phyloP scores from a whole-genome alignment of 1,140 invertebrate genomes.

The Prorops nasuta region DNA sequence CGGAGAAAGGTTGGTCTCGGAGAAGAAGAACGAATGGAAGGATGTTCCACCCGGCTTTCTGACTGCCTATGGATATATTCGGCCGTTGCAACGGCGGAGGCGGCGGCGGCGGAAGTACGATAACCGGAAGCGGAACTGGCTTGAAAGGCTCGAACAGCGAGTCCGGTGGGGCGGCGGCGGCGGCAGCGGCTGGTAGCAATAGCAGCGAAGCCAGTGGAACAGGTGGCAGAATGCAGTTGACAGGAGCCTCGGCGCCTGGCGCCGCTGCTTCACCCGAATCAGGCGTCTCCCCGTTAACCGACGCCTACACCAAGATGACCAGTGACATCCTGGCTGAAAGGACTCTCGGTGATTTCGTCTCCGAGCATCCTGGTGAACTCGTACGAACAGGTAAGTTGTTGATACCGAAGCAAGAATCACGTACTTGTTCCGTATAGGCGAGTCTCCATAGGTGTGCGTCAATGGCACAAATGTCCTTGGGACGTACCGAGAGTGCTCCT shows the following conservation, averaged over 20 bases:
- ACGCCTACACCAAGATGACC: constrained; percentile 86
- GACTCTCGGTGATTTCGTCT: constrained; percentile 84
- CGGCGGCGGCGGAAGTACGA: constrained; percentile 41
- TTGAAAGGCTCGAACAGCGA: constrained; percentile 19
- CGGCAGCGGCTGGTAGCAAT: constrained; percentile 23
- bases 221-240: constrained; percentile 53
- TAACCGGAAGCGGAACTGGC: constrained; percentile 39
- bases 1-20: constrained; percentile 4
- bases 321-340: constrained; percentile 82
- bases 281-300: constrained; percentile 64
- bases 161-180: constrained; percentile 26
- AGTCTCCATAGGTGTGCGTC: no score
- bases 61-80: constrained; percentile 58
- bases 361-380: constrained; percentile 89
- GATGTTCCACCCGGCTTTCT: constrained; percentile 49
- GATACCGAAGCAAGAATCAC: background rate
- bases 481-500: no score
- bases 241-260: constrained; percentile 52
- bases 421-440: no score
- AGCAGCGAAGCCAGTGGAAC: constrained; percentile 27
- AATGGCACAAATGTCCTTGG: no score
- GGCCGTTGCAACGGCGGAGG: constrained; percentile 52
- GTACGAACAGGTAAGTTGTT: constrained; percentile 74
- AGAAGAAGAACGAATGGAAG: constrained; percentile 39
- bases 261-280: constrained; percentile 54